Evolutionary conservation across 2,113 vertebrate genomes (phyloP).

Genomic region (Myotis lucifugus): DNA sequence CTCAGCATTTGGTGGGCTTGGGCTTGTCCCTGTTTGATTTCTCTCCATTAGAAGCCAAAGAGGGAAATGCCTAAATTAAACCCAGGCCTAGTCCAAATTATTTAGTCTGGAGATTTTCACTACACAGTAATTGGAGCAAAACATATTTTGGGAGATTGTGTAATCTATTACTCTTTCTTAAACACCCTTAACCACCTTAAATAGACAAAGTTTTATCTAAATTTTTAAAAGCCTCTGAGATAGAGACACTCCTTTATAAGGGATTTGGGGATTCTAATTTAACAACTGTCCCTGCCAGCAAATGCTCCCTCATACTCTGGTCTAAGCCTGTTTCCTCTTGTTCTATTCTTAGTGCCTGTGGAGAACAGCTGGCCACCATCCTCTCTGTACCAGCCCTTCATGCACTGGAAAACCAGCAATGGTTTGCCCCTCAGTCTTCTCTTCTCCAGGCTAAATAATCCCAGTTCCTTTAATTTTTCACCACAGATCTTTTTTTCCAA

Average conservation of each 20-base stretch:
- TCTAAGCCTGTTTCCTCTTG: conserved; percentile 8
- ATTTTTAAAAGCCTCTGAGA: background rate
- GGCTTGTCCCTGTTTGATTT: background rate
- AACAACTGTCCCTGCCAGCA: conserved; percentile 37
- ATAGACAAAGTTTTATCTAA: background rate
- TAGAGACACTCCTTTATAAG: background rate
- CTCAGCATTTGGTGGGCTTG: background rate
- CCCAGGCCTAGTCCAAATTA: background rate
- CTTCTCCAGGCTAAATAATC: conserved; percentile 50
- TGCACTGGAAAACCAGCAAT: conserved; percentile 27
- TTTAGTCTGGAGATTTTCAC: background rate
- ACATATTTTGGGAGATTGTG: background rate
- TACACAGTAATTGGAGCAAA: background rate
- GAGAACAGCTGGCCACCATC: background rate
- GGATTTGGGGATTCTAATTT: conserved; percentile 12
- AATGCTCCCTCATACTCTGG: background rate
- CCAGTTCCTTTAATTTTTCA: conserved; percentile 60
- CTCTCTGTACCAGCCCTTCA: conserved; percentile 22
- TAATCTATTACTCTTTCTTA: background rate
- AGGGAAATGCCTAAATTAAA: background rate
- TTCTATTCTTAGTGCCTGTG: conserved; percentile 29
- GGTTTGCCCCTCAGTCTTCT: conserved; percentile 55
- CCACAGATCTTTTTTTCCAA: conserved; percentile 56
- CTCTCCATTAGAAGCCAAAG: background rate
- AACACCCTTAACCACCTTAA: conserved; percentile 7